Conservation (phyloP, 2,888 invertebrate genomes). For the Zygogramma bicolorata region DNA sequence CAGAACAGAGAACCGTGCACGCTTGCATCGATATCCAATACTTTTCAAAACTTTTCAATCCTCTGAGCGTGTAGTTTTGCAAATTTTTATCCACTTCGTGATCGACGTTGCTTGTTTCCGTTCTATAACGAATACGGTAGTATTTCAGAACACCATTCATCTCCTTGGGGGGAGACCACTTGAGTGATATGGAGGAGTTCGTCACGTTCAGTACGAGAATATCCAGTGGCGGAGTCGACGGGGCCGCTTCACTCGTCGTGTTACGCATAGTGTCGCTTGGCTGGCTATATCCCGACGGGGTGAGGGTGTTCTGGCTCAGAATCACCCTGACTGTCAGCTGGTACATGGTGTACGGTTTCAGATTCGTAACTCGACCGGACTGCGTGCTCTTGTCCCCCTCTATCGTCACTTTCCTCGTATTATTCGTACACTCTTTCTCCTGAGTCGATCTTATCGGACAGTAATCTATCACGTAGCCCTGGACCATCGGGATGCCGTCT, state of each 20-base stretch:
- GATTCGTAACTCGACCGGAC: constrained; percentile 71
- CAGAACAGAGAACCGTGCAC: constrained; percentile 78
- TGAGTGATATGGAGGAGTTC: constrained; percentile 73
- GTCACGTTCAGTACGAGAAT: constrained; percentile 72
- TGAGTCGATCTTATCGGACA: constrained; percentile 73
- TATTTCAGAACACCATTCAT: constrained; percentile 81
- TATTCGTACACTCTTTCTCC: constrained; percentile 70
- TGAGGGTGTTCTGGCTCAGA: constrained; percentile 65
- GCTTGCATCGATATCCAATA: constrained; percentile 80
- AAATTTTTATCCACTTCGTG: constrained; percentile 21
- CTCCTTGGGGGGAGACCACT: constrained; percentile 78
- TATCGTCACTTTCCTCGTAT: constrained; percentile 65
- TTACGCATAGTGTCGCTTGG: constrained; percentile 73
- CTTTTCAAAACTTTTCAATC: constrained; percentile 73
- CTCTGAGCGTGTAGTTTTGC: constrained; percentile 26
- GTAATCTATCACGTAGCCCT: constrained; percentile 81
- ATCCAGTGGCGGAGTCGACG: constrained; percentile 72
- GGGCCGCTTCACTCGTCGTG: constrained; percentile 78
- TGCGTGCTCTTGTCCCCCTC: constrained; percentile 68
- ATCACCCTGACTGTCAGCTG: constrained; percentile 77
- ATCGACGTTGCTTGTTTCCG: constrained; percentile 18
- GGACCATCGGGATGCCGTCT: constrained; percentile 77
- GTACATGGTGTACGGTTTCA: constrained; percentile 83
- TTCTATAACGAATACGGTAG: constrained; percentile 65
- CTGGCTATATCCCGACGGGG: too few relatives aligned